phyloP scores from a whole-genome alignment of 2,888 invertebrate genomes.

The Cylloceria caligata region DNA sequence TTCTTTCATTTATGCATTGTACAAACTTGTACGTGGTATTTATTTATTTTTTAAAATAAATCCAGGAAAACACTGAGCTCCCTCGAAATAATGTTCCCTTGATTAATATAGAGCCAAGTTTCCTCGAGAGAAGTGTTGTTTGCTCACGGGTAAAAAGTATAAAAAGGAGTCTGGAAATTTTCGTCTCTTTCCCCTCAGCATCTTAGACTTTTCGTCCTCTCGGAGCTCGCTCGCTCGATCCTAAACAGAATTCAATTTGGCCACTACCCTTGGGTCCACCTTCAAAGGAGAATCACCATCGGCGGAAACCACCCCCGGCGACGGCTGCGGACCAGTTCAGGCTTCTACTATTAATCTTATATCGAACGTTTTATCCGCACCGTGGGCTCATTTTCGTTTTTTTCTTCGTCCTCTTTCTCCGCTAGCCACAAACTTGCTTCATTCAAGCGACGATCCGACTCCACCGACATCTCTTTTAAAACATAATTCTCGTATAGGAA shows the following conservation, averaged over 20 bases:
- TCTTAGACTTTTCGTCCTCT: conserved; percentile 55
- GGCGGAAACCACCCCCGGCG: conserved; percentile 74
- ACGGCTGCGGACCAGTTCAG: conserved; percentile 71
- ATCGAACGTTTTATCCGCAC: conserved; percentile 83
- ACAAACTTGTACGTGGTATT: no score
- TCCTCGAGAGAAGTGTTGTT: background rate
- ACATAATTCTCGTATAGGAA: conserved; percentile 77
- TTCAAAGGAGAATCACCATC: conserved; percentile 84
- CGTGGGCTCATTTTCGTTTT: conserved; percentile 65
- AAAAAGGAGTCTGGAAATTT: conserved; percentile 43
- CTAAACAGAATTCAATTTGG: conserved; percentile 85
- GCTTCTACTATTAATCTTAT: conserved; percentile 84
- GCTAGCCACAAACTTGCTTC: conserved; percentile 50
- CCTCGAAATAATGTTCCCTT: no score
- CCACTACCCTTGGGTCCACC: conserved; percentile 82
- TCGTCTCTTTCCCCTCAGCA: conserved; percentile 39
- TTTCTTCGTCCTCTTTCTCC: conserved; percentile 43
- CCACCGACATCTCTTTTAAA: conserved; percentile 33
- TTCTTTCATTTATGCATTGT: background rate
- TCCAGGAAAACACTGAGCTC: no score
- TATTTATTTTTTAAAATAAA: no score
- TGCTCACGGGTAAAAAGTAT: conserved; percentile 5
- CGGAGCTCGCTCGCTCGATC: conserved; percentile 73
- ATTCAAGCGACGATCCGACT: conserved; percentile 66
- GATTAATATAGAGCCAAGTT: no score